phyloP scores from a whole-genome alignment of 2,113 vertebrate species.

The Electrona antarctica region DNA sequence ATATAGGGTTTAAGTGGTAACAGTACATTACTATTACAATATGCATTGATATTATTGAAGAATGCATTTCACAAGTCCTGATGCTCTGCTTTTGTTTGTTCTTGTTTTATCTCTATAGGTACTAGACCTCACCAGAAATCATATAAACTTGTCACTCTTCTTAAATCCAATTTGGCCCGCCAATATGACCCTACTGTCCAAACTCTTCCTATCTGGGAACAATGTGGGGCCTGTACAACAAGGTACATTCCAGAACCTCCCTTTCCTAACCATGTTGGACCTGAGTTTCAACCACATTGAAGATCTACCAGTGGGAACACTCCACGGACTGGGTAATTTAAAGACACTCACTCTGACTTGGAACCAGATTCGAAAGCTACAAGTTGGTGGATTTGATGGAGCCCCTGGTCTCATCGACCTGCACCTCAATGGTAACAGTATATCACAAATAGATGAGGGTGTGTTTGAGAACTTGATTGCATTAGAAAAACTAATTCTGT shows the following conservation, averaged over 20 bases:
- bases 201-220: slow-evolving; percentile 64
- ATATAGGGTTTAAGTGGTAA: neutral
- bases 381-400: slow-evolving; percentile 50
- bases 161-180: slow-evolving; percentile 37
- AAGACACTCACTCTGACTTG: slow-evolving; percentile 54
- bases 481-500: slow-evolving; percentile 59
- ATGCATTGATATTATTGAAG: neutral
- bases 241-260: slow-evolving; percentile 46
- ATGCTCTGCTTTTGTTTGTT: neutral
- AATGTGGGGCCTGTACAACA: slow-evolving; percentile 27
- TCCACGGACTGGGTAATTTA: slow-evolving; percentile 58
- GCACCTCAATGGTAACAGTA: slow-evolving; percentile 53
- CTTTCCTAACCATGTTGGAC: slow-evolving; percentile 57
- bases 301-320: slow-evolving; percentile 35
- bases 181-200: slow-evolving; percentile 53
- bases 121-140: slow-evolving; percentile 70
- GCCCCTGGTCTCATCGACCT: slow-evolving; percentile 50
- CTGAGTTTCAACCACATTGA: slow-evolving; percentile 66
- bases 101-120: slow-evolving; percentile 32
- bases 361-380: slow-evolving; percentile 60
- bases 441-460: slow-evolving; percentile 54
- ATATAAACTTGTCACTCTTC: slow-evolving; percentile 36
- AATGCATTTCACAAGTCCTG: neutral
- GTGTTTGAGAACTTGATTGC: slow-evolving; percentile 52
- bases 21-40: neutral